A percentile compares a stretch with the other conserved stretches of the same genome.
These are phyloP conservation scores for Notolepis coatsorum DNA, from an alignment of 2,797 vertebrate species.

Conservation along the genomic window DNA sequence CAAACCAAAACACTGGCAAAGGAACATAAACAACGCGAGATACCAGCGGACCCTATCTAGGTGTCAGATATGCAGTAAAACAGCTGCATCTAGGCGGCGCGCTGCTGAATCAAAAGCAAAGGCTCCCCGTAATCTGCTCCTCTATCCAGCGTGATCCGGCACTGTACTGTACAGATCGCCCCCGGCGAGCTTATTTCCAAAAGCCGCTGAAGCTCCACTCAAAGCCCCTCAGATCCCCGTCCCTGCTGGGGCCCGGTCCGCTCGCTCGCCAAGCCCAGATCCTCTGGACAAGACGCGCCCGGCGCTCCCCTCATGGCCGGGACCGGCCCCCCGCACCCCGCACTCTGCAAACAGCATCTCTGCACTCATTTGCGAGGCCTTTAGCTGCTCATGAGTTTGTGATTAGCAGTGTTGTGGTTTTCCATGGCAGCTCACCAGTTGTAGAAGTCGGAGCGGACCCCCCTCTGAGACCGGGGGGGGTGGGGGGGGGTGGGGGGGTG, in stretches of 20 bases:
- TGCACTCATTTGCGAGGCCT: slow-evolving; percentile 68
- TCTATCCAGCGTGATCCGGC: slow-evolving; percentile 55
- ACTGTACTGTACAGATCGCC: slow-evolving; percentile 54
- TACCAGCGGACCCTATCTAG: slow-evolving; percentile 24
- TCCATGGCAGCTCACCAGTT: slow-evolving; percentile 75
- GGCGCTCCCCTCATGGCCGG: slow-evolving; percentile 60
- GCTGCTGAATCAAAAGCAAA: neutral
- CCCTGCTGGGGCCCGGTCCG: slow-evolving; percentile 65
- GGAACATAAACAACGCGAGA: no score
- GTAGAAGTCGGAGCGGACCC: slow-evolving; percentile 73
- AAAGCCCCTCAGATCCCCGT: slow-evolving; percentile 74
- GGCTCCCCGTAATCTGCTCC: slow-evolving; percentile 39
- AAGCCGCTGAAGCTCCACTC: slow-evolving; percentile 70
- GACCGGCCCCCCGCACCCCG: slow-evolving; percentile 40
- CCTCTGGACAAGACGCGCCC: slow-evolving; percentile 70
- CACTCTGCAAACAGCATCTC: slow-evolving; percentile 67
- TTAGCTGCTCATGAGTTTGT: slow-evolving; percentile 70
- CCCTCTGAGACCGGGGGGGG: slow-evolving; percentile 64
- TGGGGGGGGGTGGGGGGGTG: slow-evolving; percentile 13
- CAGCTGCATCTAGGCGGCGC: slow-evolving; percentile 12
- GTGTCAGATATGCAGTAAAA: slow-evolving; percentile 38
- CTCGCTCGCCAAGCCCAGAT: slow-evolving; percentile 62
- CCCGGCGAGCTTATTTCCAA: slow-evolving; percentile 74
- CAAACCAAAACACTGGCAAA: neutral
- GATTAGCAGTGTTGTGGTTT: slow-evolving; percentile 76